phyloP scores from a whole-genome alignment of 2,113 vertebrate genomes.

The Toxotes jaculatrix region DNA sequence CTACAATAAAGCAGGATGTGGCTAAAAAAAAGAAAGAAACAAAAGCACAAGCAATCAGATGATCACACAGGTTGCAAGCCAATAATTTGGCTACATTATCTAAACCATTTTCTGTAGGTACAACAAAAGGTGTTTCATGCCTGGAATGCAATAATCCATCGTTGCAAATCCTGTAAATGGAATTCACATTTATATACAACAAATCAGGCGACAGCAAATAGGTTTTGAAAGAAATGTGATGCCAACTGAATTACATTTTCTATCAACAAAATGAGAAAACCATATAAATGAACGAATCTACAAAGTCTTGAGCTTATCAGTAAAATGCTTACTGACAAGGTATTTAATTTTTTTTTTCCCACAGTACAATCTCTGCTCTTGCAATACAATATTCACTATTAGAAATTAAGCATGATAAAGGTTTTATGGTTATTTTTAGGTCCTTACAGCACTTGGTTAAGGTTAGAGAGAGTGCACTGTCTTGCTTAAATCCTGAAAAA shows the following conservation, averaged over 20 bases:
- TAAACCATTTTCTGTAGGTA: neutral
- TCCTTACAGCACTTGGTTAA: neutral
- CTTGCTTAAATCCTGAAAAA: neutral
- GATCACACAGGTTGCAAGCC: neutral
- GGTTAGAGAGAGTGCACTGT: neutral
- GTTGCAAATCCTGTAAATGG: neutral
- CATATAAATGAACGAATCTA: neutral
- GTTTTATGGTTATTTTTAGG: neutral
- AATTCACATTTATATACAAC: neutral
- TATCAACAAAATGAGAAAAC: slow-evolving; percentile 4
- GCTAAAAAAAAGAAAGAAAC: neutral
- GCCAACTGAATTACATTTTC: neutral
- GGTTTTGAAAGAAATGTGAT: slow-evolving; percentile 4
- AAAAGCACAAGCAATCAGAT: neutral
- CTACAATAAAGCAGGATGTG: neutral
- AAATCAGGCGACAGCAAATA: neutral
- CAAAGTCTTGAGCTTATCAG: neutral
- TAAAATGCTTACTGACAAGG: neutral
- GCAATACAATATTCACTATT: neutral
- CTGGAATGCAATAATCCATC: neutral
- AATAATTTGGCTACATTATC: neutral
- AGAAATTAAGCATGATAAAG: neutral
- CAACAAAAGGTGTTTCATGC: neutral
- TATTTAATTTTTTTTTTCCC: neutral
- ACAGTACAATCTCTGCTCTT: neutral